phyloP scores from a whole-genome alignment of 92 coral and sea anemone genomes.

The Epizoanthus fatuus region DNA sequence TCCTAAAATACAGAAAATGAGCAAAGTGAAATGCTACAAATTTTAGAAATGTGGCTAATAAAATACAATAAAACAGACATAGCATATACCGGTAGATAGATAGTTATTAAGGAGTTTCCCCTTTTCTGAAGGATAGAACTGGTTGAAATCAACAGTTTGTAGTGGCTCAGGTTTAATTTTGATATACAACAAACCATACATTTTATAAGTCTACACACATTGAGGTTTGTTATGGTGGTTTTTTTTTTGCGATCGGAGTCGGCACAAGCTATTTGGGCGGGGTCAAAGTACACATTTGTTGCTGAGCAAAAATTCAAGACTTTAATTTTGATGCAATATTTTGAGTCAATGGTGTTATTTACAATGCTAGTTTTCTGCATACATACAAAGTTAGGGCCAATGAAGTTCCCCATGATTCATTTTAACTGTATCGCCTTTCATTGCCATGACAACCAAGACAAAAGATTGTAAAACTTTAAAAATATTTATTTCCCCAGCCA shows the following conservation, averaged over 20 bases:
- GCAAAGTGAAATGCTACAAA: no score
- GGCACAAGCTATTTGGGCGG: not conserved
- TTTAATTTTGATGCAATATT: conserved; percentile 1
- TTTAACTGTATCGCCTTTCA: not conserved
- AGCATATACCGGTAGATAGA: no score
- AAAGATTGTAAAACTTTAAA: not conserved
- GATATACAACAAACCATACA: not conserved
- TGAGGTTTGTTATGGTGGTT: not conserved
- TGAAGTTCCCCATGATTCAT: not conserved
- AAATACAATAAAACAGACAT: no score
- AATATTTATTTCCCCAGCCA: not conserved
- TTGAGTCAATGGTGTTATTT: not conserved
- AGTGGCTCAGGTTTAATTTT: not conserved
- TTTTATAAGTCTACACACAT: not conserved
- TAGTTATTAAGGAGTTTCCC: no score
- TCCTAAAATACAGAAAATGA: no score
- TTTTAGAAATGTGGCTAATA: no score
- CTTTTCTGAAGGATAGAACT: not conserved
- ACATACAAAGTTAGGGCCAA: not conserved
- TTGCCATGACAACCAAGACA: not conserved
- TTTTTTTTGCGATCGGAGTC: not conserved
- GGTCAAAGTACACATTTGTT: not conserved
- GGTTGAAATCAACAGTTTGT: not conserved
- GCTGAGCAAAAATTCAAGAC: not conserved
- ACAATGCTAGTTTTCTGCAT: not conserved